phyloP scores from a whole-genome alignment of 2,888 invertebrate species.

The Ochlodes sylvanus region DNA sequence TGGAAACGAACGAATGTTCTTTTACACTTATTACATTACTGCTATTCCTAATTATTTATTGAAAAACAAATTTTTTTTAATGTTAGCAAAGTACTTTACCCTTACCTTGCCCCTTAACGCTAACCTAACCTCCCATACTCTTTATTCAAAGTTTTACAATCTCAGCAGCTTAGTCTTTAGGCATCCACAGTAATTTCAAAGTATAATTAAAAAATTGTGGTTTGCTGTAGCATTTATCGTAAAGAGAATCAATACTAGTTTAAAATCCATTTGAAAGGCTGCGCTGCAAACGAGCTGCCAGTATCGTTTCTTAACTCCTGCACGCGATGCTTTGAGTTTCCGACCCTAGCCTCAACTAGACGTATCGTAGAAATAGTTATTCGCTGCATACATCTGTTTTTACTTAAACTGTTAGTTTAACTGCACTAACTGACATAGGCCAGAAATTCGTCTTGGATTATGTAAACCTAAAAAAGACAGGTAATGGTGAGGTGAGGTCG shows the following conservation, averaged over 20 bases:
- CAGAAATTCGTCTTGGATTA: too few relatives aligned
- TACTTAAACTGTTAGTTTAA: background rate
- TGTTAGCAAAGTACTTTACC: too few relatives aligned
- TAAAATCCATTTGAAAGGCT: slow-evolving; percentile 1
- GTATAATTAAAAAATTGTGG: too few relatives aligned
- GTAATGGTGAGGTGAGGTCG: too few relatives aligned
- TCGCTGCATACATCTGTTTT: background rate
- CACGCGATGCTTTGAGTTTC: slow-evolving; percentile 8
- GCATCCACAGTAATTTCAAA: too few relatives aligned
- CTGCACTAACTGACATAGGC: background rate
- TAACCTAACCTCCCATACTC: too few relatives aligned
- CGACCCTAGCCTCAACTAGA: slow-evolving; percentile 4
- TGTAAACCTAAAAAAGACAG: too few relatives aligned
- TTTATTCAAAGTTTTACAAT: too few relatives aligned
- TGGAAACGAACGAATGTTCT: slow-evolving; percentile 51
- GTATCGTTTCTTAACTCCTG: slow-evolving; percentile 8
- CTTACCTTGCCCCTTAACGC: too few relatives aligned
- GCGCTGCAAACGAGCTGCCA: slow-evolving; percentile 9
- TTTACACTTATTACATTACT: slow-evolving; percentile 30
- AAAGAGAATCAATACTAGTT: background rate
- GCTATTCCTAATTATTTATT: background rate
- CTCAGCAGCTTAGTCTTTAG: too few relatives aligned
- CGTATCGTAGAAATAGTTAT: background rate
- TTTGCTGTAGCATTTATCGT: background rate
- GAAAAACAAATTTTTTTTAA: too few relatives aligned